Evolutionary conservation across 2,113 vertebrate genomes (phyloP).

Genomic region (Progne subis): DNA sequence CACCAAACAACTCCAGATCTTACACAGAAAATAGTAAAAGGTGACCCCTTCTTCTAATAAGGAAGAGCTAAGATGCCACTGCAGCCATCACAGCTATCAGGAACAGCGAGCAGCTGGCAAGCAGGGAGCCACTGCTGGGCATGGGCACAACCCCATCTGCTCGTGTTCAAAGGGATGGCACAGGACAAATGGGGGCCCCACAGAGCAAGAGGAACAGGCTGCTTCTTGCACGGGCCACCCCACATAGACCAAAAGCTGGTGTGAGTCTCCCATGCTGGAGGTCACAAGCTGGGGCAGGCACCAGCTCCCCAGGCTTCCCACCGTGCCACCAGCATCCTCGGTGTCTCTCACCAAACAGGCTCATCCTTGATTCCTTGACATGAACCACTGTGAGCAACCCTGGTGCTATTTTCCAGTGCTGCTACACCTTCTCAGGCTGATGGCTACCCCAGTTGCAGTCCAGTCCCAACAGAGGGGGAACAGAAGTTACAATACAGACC

Average conservation of each 20-base stretch:
- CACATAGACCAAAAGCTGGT: fast-evolving
- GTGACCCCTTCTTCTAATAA: background rate
- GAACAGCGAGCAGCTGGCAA: fast-evolving
- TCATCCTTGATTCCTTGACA: background rate
- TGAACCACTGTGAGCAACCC: background rate
- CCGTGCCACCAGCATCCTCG: background rate
- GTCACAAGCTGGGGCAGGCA: background rate
- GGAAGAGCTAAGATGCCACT: background rate
- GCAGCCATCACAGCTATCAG: background rate
- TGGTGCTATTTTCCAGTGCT: background rate
- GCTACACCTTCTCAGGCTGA: background rate
- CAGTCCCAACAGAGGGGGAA: background rate
- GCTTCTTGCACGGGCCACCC: background rate
- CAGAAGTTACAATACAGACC: background rate
- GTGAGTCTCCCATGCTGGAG: background rate
- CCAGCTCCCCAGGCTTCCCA: background rate
- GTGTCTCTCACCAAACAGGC: background rate
- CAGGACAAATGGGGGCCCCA: background rate
- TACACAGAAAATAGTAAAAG: background rate
- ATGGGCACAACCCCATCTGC: fast-evolving
- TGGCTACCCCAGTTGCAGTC: background rate
- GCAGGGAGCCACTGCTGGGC: background rate
- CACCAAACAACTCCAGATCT: background rate
- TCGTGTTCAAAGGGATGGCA: fast-evolving
- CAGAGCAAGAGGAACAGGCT: background rate